Percentiles rank a stretch among this genome's conserved stretches.
Conservation (phyloP, 2,888 invertebrate genomes). For the Lycocerus yunnanus region DNA sequence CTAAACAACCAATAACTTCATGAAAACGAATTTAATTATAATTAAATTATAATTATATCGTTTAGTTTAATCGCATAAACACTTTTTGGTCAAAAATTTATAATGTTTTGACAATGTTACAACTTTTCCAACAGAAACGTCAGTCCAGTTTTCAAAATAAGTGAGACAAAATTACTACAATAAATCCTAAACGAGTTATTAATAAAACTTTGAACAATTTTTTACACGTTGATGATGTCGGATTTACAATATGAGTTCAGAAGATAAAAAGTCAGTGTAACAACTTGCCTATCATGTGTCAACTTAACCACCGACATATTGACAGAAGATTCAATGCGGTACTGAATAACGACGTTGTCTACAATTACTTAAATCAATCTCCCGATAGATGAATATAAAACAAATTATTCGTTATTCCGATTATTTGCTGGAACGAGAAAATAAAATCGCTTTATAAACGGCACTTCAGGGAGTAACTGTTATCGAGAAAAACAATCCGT, state of each 20-base stretch:
- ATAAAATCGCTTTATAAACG: not conserved
- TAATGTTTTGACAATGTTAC: too few species aligned
- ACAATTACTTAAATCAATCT: constrained; percentile 2
- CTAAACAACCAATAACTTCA: not conserved
- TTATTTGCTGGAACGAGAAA: not conserved
- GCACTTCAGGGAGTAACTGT: not conserved
- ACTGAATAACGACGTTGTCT: constrained; percentile 7
- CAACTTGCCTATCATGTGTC: not conserved
- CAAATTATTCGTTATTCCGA: not conserved
- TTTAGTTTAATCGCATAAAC: not conserved
- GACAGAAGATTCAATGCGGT: constrained; percentile 11
- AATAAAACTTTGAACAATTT: not conserved
- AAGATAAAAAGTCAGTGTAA: constrained; percentile 18
- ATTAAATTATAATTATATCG: not conserved
- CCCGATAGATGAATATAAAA: not conserved
- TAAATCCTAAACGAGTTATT: not conserved
- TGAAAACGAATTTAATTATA: not conserved
- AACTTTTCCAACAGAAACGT: not conserved
- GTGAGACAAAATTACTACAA: not conserved
- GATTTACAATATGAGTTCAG: constrained; percentile 13
- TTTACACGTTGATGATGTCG: constrained; percentile 6
- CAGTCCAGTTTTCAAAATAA: not conserved
- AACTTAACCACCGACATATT: constrained; percentile 12
- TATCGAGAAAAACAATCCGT: not conserved
- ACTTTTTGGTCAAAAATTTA: too few species aligned